phyloP scores from a whole-genome alignment of 2,888 invertebrate species.

The Panzeria rudis region DNA sequence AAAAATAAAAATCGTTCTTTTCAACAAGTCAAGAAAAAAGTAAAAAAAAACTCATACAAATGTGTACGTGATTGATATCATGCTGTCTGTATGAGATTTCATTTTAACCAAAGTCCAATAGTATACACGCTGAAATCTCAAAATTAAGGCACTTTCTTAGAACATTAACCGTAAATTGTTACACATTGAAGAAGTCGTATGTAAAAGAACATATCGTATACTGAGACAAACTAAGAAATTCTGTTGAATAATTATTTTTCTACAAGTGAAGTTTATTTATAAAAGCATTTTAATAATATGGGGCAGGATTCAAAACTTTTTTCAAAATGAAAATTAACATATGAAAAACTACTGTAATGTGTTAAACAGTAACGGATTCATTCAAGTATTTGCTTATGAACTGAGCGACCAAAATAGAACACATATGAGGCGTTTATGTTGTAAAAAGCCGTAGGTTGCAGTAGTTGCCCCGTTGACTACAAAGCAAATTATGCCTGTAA shows the following conservation, averaged over 20 bases:
- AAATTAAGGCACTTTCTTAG: slow-evolving; percentile 53
- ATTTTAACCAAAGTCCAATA: not conserved
- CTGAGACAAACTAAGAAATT: not conserved
- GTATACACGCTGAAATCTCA: slow-evolving; percentile 11
- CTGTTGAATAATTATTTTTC: too few relatives aligned
- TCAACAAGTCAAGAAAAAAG: not conserved
- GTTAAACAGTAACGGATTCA: not conserved
- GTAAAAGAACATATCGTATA: not conserved
- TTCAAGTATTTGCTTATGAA: not conserved
- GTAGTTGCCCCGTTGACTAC: too few relatives aligned
- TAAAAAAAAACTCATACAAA: not conserved
- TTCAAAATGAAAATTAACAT: not conserved
- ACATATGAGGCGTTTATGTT: too few relatives aligned
- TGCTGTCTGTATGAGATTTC: not conserved
- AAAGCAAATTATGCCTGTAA: too few relatives aligned
- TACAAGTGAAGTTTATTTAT: too few relatives aligned
- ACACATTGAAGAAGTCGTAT: not conserved
- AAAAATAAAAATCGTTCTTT: not conserved
- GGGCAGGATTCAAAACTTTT: slow-evolving; percentile 14
- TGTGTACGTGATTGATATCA: slow-evolving; percentile 59
- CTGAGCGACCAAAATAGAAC: too few relatives aligned
- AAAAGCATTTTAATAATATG: too few relatives aligned
- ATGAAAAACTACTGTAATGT: not conserved
- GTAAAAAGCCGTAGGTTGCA: too few relatives aligned
- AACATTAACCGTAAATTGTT: slow-evolving; percentile 61